A percentile compares a stretch with the other conserved stretches of the same genome.
Conservation (phyloP, 1,140 invertebrate species). For the Marisa cornuarietis region DNA sequence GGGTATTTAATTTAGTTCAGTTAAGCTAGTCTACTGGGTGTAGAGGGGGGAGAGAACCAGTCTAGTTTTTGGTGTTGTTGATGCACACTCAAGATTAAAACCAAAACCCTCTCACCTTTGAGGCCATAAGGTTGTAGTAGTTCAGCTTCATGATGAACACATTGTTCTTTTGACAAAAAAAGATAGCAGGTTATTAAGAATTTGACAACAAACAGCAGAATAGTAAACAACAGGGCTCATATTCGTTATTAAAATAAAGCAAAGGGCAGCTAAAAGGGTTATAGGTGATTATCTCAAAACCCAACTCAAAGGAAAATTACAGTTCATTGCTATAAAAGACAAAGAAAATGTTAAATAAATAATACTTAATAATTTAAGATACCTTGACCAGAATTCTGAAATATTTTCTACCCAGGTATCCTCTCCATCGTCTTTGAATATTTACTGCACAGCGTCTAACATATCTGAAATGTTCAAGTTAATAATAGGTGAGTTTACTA, state of each 20-base stretch:
- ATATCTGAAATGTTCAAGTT: constrained; percentile 45
- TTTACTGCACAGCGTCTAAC: constrained; percentile 55
- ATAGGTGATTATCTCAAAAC: background rate
- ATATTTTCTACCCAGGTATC: constrained; percentile 54
- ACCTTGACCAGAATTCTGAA: constrained; percentile 60
- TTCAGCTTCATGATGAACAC: constrained; percentile 62
- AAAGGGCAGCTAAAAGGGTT: background rate
- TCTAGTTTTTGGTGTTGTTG: too few relatives aligned
- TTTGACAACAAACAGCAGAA: background rate
- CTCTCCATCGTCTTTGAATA: constrained; percentile 63
- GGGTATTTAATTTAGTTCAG: background rate
- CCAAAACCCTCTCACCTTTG: constrained; percentile 42
- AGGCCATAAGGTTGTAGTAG: constrained; percentile 58
- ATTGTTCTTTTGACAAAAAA: constrained; percentile 54
- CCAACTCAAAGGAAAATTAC: too few relatives aligned
- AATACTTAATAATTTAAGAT: too few relatives aligned
- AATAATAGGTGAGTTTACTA: constrained; percentile 9
- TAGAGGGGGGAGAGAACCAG: too few relatives aligned
- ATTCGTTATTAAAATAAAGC: background rate
- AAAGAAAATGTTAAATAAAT: background rate
- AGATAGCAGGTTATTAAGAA: too few relatives aligned
- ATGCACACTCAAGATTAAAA: too few relatives aligned
- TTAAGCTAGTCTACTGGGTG: background rate
- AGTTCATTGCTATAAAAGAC: too few relatives aligned
- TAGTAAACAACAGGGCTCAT: background rate